Conservation (phyloP, 2,888 invertebrate species). For the Tipula lateralis region DNA sequence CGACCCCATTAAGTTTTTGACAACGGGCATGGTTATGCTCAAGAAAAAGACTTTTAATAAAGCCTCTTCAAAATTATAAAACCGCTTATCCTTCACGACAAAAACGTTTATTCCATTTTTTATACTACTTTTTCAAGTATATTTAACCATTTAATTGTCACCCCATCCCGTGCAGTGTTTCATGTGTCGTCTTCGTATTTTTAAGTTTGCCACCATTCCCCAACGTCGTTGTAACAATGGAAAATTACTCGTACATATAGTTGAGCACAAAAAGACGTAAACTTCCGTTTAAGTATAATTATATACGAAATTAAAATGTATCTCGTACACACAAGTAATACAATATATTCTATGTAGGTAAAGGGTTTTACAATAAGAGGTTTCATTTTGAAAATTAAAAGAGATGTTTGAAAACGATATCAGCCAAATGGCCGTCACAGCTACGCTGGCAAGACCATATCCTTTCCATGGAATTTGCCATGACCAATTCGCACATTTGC, state of each 20-base stretch:
- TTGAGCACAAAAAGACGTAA: not conserved
- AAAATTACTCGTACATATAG: constrained; percentile 12
- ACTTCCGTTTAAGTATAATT: constrained; percentile 19
- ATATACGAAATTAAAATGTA: not conserved
- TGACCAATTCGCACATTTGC: no score
- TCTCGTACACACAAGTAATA: not conserved
- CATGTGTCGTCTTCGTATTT: not conserved
- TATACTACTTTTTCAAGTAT: not conserved
- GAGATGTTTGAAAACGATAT: no score
- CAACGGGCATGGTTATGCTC: no score
- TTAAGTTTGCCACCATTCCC: not conserved
- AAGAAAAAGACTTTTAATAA: no score
- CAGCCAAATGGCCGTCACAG: no score
- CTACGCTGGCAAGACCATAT: no score
- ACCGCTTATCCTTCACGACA: not conserved
- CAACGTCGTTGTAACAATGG: not conserved
- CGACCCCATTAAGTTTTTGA: no score
- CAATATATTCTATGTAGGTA: no score
- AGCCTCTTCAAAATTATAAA: not conserved
- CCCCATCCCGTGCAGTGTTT: no score
- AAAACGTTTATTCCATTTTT: not conserved
- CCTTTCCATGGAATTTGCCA: no score
- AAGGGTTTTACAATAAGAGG: no score
- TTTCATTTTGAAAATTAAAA: no score
- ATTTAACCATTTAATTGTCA: not conserved